phyloP scores from a whole-genome alignment of 2,888 invertebrate species.

The Charanyca ferruginea region DNA sequence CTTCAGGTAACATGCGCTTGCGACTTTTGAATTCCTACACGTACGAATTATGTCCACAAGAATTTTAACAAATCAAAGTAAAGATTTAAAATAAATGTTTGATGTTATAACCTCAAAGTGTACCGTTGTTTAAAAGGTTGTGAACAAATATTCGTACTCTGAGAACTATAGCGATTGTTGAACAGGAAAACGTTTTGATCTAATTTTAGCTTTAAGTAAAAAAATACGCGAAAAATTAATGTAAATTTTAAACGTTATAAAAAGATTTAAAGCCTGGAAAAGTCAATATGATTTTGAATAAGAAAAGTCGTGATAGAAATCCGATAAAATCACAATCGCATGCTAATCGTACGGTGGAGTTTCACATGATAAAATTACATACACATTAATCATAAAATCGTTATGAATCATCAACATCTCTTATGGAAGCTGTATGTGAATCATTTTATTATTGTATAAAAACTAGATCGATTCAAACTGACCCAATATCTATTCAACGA shows the following conservation, averaged over 20 bases:
- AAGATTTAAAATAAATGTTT: slow-evolving; percentile 49
- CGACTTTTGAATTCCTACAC: slow-evolving; percentile 30
- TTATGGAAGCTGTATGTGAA: slow-evolving; percentile 73
- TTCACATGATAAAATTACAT: slow-evolving; percentile 71
- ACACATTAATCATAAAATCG: slow-evolving; percentile 71
- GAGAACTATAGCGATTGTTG: slow-evolving; percentile 1
- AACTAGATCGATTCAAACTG: slow-evolving; percentile 73
- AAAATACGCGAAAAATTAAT: slow-evolving; percentile 11
- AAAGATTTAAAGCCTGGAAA: slow-evolving; percentile 17
- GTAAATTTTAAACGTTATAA: slow-evolving; percentile 14
- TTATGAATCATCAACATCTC: slow-evolving; percentile 67
- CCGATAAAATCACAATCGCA: slow-evolving; percentile 59
- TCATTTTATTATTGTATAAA: slow-evolving; percentile 69
- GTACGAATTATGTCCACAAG: slow-evolving; percentile 28
- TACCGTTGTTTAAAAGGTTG: slow-evolving; percentile 37
- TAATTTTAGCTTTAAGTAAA: slow-evolving; percentile 20
- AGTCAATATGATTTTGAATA: slow-evolving; percentile 11
- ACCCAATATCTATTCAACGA: slow-evolving; percentile 78
- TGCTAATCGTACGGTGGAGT: slow-evolving; percentile 58
- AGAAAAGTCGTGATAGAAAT: slow-evolving; percentile 28
- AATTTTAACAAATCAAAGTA: slow-evolving; percentile 40
- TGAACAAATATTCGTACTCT: slow-evolving; percentile 21
- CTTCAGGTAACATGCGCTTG: slow-evolving; percentile 60
- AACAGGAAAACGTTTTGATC: slow-evolving; percentile 8
- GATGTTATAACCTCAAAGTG: slow-evolving; percentile 35